Conservation (phyloP, 2,888 invertebrate species). For the Pristionchus japonicus region DNA sequence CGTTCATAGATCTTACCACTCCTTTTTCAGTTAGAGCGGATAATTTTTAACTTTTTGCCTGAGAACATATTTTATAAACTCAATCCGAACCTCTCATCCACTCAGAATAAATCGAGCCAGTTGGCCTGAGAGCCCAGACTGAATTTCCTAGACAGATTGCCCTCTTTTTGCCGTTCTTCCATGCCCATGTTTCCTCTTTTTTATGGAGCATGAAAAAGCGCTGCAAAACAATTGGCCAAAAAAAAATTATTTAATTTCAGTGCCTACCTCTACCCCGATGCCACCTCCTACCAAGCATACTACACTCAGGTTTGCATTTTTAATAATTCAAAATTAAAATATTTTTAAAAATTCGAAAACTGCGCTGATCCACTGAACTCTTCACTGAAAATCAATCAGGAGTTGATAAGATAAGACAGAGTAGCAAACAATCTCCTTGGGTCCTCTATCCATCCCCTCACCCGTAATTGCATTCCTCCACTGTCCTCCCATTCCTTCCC, state of each 20-base stretch:
- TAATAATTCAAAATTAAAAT: neutral
- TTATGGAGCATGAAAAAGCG: neutral
- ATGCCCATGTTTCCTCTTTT: neutral
- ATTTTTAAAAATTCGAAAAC: neutral
- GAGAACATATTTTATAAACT: too few relatives aligned
- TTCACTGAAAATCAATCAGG: neutral
- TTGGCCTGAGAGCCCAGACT: neutral
- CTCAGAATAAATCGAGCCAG: neutral
- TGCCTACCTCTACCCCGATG: constrained; percentile 7
- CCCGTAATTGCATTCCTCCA: neutral
- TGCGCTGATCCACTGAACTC: neutral
- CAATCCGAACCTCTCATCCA: too few relatives aligned
- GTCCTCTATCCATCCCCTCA: too few relatives aligned
- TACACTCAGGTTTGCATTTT: constrained; percentile 39
- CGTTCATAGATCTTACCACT: too few relatives aligned
- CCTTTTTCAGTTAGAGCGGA: neutral
- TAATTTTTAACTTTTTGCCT: too few relatives aligned
- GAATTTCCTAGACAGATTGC: neutral
- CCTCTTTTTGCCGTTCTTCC: neutral
- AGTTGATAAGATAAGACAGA: too few relatives aligned
- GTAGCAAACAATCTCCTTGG: too few relatives aligned
- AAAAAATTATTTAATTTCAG: neutral
- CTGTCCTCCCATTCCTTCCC: neutral
- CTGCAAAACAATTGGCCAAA: too few relatives aligned
- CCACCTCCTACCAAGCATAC: constrained; percentile 36